Conservation (phyloP, 2,113 vertebrate genomes). For the Varanus salvator region DNA sequence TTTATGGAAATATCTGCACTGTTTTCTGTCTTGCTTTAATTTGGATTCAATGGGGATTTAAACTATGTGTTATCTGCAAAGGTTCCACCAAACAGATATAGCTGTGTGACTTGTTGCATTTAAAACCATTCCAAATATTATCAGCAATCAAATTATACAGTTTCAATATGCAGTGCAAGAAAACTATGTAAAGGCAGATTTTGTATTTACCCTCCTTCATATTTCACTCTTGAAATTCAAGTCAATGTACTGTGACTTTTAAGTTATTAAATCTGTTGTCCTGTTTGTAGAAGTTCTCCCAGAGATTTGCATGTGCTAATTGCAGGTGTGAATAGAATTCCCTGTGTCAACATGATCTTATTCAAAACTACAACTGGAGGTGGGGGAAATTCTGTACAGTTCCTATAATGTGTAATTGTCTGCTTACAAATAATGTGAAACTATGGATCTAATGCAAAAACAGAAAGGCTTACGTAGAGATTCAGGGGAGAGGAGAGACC, state of each 20-base stretch:
- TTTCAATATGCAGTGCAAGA: neutral
- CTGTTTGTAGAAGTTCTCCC: conserved; percentile 9
- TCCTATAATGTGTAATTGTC: neutral
- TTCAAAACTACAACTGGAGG: neutral
- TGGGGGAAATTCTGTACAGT: neutral
- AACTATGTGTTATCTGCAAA: neutral
- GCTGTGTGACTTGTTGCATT: neutral
- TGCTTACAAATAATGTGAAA: neutral
- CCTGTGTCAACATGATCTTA: neutral
- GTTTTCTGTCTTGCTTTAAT: neutral
- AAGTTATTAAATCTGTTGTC: conserved; percentile 20
- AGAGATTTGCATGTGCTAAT: conserved; percentile 17
- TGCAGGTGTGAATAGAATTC: conserved; percentile 21
- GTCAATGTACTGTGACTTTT: neutral
- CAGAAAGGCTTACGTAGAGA: neutral
- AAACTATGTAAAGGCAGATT: neutral
- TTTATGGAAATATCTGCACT: neutral
- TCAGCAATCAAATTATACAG: neutral
- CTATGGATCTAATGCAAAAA: neutral
- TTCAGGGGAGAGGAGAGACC: neutral
- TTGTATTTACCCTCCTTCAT: neutral
- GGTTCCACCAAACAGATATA: neutral
- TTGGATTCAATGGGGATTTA: neutral
- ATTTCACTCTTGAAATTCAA: conserved; percentile 2
- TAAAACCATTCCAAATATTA: neutral